Evolutionary conservation across 2,113 vertebrate species (phyloP).

Genomic region (Lepus europaeus): DNA sequence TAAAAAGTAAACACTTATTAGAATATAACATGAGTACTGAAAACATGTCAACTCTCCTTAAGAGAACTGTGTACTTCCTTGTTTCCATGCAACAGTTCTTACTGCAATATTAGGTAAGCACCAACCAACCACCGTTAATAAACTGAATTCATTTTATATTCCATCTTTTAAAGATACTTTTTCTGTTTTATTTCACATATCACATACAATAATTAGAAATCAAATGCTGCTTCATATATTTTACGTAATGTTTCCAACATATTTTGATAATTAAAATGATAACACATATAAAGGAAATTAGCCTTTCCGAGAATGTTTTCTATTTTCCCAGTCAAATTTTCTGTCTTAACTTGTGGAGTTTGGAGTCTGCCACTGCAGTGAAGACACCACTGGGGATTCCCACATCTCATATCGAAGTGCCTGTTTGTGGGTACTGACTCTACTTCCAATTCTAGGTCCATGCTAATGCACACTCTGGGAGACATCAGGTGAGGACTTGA

Average conservation of each 20-base stretch:
- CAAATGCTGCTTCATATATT: not conserved
- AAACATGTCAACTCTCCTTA: not conserved
- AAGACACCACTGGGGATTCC: too few species aligned
- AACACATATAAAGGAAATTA: not conserved
- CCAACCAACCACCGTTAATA: not conserved
- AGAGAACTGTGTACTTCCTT: not conserved
- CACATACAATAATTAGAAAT: not conserved
- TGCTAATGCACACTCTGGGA: too few species aligned
- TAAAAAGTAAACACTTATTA: not conserved
- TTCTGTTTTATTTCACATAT: not conserved
- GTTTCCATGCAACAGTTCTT: not conserved
- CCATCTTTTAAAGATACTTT: constrained; percentile 47
- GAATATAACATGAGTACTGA: not conserved
- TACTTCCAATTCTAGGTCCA: too few species aligned
- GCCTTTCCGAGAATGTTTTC: too few species aligned
- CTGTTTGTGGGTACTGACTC: too few species aligned
- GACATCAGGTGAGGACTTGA: too few species aligned
- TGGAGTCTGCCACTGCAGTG: too few species aligned
- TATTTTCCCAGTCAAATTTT: too few species aligned
- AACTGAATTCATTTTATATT: not conserved
- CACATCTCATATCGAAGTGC: too few species aligned
- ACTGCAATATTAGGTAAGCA: not conserved
- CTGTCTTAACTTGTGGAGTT: too few species aligned
- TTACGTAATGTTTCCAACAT: not conserved
- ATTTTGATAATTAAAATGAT: not conserved